Base-by-base conservation (phyloP, 2,888 invertebrate species). In the Hecatera dysodea region DNA sequence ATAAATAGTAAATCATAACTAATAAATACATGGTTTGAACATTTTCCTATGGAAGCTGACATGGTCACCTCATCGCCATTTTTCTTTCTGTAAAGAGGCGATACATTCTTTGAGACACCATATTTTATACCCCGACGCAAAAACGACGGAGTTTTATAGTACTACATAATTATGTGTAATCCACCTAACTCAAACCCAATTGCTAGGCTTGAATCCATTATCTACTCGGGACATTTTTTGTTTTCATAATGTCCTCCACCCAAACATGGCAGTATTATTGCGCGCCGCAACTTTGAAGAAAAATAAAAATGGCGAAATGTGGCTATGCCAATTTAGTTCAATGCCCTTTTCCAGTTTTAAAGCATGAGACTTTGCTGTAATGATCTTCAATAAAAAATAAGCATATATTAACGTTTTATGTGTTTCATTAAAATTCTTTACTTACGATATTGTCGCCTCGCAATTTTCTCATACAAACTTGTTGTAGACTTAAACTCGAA, bases 1-100 rank as follows among this genome's bases (percentile, higher is more conserved):
- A 97, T 60, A 97, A 97, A 94, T 97, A 94, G 93, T n/a, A n/a
- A n/a, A 69, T 67, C 15, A 66, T 27, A 61, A 57, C 42, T 19
- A 56, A 56, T 36, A 33, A 22, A 36, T 36, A 1, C 2, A 56
- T 36, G 36, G 33, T 55, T 55, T 55, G 53, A 55, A 55, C 33
- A 55, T 15, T 55, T n/a, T 33, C 22, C 36, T 36, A 15, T 56
- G 36, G 4, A 56, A 22, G 22, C 36, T 55, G 33, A 15, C n/a
- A 15, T 22, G 19, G 22, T 33, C 36, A 56, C 8, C 22, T 7
- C 17, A 36, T 36, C 22, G 15, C 15, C 15, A 56, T 36, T 36
- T 36, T 22, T 55, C 36, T 55, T 55, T 55, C 22, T 7, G 2
- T 6, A 24, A 50, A 50, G 11, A n/a, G 6, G n/a, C 11, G 4